Evolutionary conservation across 2,113 vertebrate species (phyloP).

Genomic region (Podarcis raffonei): DNA sequence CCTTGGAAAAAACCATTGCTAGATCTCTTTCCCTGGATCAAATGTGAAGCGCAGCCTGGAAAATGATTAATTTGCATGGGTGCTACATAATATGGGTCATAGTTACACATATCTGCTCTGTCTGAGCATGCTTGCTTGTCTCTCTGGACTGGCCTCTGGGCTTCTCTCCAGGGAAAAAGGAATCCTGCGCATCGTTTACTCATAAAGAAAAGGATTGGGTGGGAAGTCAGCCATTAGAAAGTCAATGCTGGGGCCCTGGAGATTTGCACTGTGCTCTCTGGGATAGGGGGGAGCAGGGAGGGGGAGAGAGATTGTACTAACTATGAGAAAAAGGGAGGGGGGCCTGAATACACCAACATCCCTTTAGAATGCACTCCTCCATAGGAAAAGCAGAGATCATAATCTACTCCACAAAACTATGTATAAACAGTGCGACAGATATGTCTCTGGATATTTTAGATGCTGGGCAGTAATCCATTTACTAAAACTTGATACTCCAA

Average conservation of each 20-base stretch:
- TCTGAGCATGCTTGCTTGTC: background rate
- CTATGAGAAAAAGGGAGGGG: background rate
- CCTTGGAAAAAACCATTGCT: slow-evolving; percentile 34
- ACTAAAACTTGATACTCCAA: background rate
- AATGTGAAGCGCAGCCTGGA: slow-evolving; percentile 68
- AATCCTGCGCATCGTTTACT: slow-evolving; percentile 19
- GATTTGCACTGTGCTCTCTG: background rate
- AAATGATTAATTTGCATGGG: slow-evolving; percentile 61
- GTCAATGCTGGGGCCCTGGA: background rate
- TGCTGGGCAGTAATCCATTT: background rate
- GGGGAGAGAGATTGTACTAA: background rate
- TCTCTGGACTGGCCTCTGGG: slow-evolving; percentile 42
- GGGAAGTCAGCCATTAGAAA: background rate
- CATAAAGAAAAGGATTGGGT: background rate
- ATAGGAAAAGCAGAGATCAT: background rate
- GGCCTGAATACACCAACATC: background rate
- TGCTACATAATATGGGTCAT: slow-evolving; percentile 29
- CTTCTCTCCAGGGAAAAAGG: slow-evolving; percentile 46
- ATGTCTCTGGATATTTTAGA: background rate
- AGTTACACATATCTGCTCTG: slow-evolving; percentile 17
- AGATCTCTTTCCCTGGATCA: slow-evolving; percentile 55
- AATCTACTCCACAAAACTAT: background rate
- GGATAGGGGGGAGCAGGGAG: background rate
- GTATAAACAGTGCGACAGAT: background rate
- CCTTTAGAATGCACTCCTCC: accelerated